These are phyloP conservation scores for Drosophila funebris DNA, from an alignment of 1,140 invertebrate species.

Conservation along the genomic window DNA sequence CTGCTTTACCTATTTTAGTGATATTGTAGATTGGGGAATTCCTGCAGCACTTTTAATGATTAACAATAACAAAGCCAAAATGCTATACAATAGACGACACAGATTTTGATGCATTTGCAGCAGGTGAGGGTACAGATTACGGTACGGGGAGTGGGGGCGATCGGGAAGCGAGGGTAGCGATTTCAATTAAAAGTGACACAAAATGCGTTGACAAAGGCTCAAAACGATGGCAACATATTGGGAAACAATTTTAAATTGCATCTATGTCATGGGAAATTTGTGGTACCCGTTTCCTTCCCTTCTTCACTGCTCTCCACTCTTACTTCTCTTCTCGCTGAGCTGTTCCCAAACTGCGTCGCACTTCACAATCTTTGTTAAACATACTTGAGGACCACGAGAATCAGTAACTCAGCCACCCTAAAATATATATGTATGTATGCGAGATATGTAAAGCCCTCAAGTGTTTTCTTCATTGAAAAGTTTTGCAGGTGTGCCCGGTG, in stretches of 20 bases:
- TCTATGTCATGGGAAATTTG: slow-evolving; percentile 73
- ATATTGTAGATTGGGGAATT: slow-evolving; percentile 21
- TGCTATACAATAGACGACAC: slow-evolving; percentile 48
- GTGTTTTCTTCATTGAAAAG: slow-evolving; percentile 70
- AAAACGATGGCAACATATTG: slow-evolving; percentile 40
- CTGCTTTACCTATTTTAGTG: slow-evolving; percentile 7
- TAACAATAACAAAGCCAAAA: slow-evolving; percentile 72
- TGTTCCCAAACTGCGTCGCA: slow-evolving; percentile 55
- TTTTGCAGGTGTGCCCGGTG: slow-evolving; percentile 72
- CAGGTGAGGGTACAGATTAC: slow-evolving; percentile 46
- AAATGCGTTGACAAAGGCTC: slow-evolving; percentile 63
- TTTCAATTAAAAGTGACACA: slow-evolving; percentile 81
- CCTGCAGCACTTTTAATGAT: slow-evolving; percentile 70
- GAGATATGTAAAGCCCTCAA: slow-evolving; percentile 67
- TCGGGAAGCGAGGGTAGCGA: slow-evolving; percentile 41
- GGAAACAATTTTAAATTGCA: slow-evolving; percentile 77
- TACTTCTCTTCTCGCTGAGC: neutral
- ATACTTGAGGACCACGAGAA: slow-evolving; percentile 43
- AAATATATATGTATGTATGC: slow-evolving; percentile 17
- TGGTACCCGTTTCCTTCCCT: slow-evolving; percentile 22
- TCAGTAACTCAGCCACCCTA: slow-evolving; percentile 54
- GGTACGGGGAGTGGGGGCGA: slow-evolving; percentile 3
- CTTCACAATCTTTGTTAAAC: slow-evolving; percentile 69
- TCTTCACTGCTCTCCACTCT: neutral
- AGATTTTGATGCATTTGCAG: slow-evolving; percentile 69